Evolutionary conservation across 2,113 vertebrate species (phyloP).

Genomic region (Anguilla rostrata): DNA sequence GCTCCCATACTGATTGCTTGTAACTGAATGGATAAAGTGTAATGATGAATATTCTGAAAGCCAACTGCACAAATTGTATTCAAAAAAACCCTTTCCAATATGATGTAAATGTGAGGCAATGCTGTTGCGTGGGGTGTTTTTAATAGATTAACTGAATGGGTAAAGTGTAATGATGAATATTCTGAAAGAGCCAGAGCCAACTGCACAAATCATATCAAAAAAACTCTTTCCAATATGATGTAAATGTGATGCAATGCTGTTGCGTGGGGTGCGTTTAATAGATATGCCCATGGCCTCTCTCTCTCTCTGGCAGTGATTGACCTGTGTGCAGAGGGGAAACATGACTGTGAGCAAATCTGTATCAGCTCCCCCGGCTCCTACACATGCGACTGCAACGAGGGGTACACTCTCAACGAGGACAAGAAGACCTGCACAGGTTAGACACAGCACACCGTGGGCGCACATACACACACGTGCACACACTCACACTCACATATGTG

Average conservation of each 20-base stretch:
- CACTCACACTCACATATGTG: background rate
- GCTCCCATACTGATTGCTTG: background rate
- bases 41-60: background rate
- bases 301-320: conserved; percentile 67
- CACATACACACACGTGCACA: background rate
- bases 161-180: background rate
- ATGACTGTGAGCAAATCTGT: conserved; percentile 83
- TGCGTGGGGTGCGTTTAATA: background rate
- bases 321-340: conserved; percentile 74
- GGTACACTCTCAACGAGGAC: conserved; percentile 79
- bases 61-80: conserved; percentile 2
- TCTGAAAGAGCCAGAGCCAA: background rate
- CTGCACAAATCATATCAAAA: background rate
- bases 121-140: background rate
- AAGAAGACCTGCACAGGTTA: conserved; percentile 80
- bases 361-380: conserved; percentile 71
- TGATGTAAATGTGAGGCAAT: background rate
- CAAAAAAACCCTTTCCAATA: background rate
- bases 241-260: background rate
- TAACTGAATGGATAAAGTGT: background rate
- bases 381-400: conserved; percentile 71
- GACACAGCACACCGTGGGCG: background rate
- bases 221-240: background rate
- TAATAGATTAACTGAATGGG: no score
- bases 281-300: background rate